Percentiles rank a stretch among this genome's conserved stretches.
Evolutionary conservation across 2,888 invertebrate species (phyloP).

Genomic region (Ganaspis brasiliensis): DNA sequence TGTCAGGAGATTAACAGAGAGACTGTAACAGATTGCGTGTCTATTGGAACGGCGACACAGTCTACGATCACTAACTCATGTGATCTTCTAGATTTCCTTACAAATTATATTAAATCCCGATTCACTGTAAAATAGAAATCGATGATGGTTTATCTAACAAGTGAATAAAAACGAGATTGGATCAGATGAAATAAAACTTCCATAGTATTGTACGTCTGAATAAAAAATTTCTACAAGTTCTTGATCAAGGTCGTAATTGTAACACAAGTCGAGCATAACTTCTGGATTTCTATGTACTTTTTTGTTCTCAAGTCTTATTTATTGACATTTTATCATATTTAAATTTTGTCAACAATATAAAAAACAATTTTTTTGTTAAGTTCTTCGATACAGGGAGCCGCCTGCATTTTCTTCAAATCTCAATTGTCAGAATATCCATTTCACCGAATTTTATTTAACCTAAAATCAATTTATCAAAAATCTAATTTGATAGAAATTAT

Average conservation of each 20-base stretch:
- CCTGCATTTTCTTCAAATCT: too few species aligned
- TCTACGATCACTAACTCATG: background rate
- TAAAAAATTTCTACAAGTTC: constrained; percentile 12
- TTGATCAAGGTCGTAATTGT: constrained; percentile 9
- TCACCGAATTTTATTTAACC: too few species aligned
- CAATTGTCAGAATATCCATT: too few species aligned
- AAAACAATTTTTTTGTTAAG: too few species aligned
- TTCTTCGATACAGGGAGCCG: too few species aligned
- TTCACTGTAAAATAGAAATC: background rate
- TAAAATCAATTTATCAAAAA: too few species aligned
- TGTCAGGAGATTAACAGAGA: constrained; percentile 8
- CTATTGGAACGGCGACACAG: background rate
- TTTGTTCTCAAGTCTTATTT: too few species aligned
- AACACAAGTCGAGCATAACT: constrained; percentile 8
- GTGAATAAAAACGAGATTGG: background rate
- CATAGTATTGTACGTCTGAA: background rate
- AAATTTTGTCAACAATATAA: too few species aligned
- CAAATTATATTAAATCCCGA: background rate
- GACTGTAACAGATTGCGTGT: background rate
- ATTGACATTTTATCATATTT: too few species aligned
- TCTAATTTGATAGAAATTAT: too few species aligned
- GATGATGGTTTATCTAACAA: background rate
- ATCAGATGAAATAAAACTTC: background rate
- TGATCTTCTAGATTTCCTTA: background rate
- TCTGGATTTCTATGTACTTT: background rate